Evolutionary conservation across 1,140 invertebrate species (phyloP).

Genomic region (Halictus rubicundus): DNA sequence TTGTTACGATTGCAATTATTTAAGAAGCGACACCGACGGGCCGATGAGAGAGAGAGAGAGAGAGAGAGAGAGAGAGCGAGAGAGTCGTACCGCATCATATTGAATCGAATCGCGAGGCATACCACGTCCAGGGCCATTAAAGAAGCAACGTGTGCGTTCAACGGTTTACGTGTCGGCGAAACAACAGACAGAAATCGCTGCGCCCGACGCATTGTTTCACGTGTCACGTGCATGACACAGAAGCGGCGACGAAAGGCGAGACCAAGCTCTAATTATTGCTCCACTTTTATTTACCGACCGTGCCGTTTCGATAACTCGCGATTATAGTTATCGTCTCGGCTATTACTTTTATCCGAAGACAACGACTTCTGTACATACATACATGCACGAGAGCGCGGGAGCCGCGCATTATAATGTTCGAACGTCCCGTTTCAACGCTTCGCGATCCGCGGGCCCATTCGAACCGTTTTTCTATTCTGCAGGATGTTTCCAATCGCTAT

Average conservation of each 20-base stretch:
- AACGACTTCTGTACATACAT: slow-evolving; percentile 21
- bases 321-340: background rate
- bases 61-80: background rate
- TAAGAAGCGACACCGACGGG: slow-evolving; percentile 25
- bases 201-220: background rate
- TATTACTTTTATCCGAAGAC: slow-evolving; percentile 1
- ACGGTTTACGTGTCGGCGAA: too few relatives aligned
- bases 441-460: too few relatives aligned
- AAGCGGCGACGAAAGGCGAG: slow-evolving; percentile 27
- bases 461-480: too few relatives aligned
- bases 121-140: slow-evolving; percentile 57
- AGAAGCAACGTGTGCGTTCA: slow-evolving; percentile 53
- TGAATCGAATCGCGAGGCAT: slow-evolving; percentile 25
- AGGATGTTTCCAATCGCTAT: too few relatives aligned
- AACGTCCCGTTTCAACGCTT: too few relatives aligned
- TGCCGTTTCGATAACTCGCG: slow-evolving; percentile 8
- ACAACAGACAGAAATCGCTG: too few relatives aligned
- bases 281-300: too few relatives aligned
- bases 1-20: slow-evolving; percentile 64
- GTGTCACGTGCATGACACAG: background rate
- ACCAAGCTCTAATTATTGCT: too few relatives aligned
- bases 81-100: background rate
- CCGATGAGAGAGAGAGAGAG: background rate
- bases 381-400: background rate
- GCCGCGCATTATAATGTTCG: too few relatives aligned